Conservation (phyloP, 1,140 invertebrate species). For the Saccostrea echinata region DNA sequence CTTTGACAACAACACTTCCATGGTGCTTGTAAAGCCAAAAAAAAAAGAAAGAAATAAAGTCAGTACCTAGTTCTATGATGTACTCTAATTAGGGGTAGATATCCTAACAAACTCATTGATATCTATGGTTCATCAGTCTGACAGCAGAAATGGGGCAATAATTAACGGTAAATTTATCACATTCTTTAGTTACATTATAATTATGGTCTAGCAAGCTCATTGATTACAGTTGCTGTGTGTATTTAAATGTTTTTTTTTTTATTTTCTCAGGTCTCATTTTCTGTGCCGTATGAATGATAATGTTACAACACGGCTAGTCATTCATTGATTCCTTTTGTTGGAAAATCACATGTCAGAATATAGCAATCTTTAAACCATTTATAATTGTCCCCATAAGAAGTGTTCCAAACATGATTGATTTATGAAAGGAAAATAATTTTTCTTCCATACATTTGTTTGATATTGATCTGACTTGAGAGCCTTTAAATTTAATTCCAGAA, state of each 20-base stretch:
- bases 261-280: background rate
- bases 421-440: conserved; percentile 15
- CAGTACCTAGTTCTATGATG: too few relatives aligned
- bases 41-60: too few relatives aligned
- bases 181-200: background rate
- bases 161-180: background rate
- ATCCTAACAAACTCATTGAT: background rate
- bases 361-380: background rate
- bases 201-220: background rate
- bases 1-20: too few relatives aligned
- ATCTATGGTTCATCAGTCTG: background rate
- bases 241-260: conserved; percentile 24
- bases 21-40: too few relatives aligned
- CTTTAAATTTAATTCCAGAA: background rate
- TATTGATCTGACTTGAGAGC: conserved; percentile 8
- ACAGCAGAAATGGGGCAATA: background rate
- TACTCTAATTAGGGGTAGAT: too few relatives aligned
- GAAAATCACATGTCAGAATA: background rate
- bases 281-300: background rate
- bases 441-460: background rate
- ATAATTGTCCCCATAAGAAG: background rate
- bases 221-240: background rate
- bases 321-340: background rate
- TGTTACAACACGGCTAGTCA: background rate
- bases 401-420: background rate